Base-by-base conservation (phyloP, 1,140 invertebrate genomes). In the Hyles euphorbiae region DNA sequence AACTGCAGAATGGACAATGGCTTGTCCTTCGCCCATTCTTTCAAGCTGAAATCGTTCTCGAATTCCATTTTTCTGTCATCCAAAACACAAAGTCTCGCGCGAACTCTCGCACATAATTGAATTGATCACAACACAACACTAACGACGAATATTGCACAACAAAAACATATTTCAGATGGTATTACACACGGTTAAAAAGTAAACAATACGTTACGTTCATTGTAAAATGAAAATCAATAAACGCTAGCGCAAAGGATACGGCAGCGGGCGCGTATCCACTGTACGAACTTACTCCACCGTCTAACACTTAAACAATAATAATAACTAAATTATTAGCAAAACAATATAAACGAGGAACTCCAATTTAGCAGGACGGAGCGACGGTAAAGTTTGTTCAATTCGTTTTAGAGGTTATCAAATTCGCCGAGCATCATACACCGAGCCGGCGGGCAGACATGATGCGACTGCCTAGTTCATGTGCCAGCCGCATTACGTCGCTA, bases 1-100 rank as follows among this genome's bases (percentile, higher is more conserved):
- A 99, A 91, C 89, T 98, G 97, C 50, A 99, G 92, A 81, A 99
- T 97, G 87, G 96, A 96, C 74, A 99, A 92, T 66, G 98, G 97
- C 90, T 98, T 97, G 89, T 98, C 96, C 91, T 96, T 96, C 70
- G 96, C 95, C 97, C 97, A 98, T 92, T 98, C 96, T 90, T 97
- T 96, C 85, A 98, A 92, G 82, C 95, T 96, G 76, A 93, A 93
- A 83, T 95, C 94, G 76, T 93, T 92, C 81, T 95, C 94, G 86
- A 94, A 95, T 91, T 95, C 94, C 95, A 96, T 95, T 71, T 85
- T 87, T 81, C 76, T 87, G 83, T 85, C 80, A 87, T 88, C 83
- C 85, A 87, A 83, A 86, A 84, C 80, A 81, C 81, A 78, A 70
- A 86, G 74, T 79, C 74, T 79, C 73, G 76, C 84, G 74, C 83